These are phyloP conservation scores for Plagodis dolabraria DNA, from an alignment of 2,888 invertebrate genomes.

Conservation along the genomic window DNA sequence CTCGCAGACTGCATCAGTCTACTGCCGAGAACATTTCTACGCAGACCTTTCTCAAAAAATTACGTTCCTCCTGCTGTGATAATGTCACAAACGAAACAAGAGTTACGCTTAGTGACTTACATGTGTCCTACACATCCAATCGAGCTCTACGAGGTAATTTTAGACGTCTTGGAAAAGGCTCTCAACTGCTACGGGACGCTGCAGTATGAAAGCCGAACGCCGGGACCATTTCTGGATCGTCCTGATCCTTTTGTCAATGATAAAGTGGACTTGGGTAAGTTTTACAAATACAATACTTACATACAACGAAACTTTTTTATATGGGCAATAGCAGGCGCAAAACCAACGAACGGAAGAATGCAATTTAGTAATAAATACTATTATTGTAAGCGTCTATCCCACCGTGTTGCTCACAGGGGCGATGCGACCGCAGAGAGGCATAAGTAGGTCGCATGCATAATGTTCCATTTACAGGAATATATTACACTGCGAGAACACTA, in stretches of 20 bases:
- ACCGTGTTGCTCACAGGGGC: constrained; percentile 5
- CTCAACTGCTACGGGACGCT: constrained; percentile 78
- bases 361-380: constrained; percentile 38
- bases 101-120: constrained; percentile 84
- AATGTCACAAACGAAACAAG: constrained; percentile 65
- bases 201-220: constrained; percentile 84
- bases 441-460: background rate
- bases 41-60: constrained; percentile 2
- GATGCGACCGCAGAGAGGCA: background rate
- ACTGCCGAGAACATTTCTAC: constrained; percentile 12
- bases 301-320: constrained; percentile 1
- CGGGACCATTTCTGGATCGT: constrained; percentile 78
- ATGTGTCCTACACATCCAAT: constrained; percentile 87
- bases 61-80: constrained; percentile 26
- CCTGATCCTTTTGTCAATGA: constrained; percentile 83
- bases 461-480: too few relatives aligned
- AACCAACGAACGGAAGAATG: constrained; percentile 35
- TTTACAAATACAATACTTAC: constrained; percentile 4
- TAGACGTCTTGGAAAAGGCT: constrained; percentile 82
- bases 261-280: constrained; percentile 85
- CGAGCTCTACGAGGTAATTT: constrained; percentile 83
- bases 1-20: constrained; percentile 15
- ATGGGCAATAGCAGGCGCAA: constrained; percentile 11
- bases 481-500: too few relatives aligned
- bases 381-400: constrained; percentile 13